Base-by-base conservation (phyloP, 1,140 invertebrate genomes). In the Brachionus sp. region DNA sequence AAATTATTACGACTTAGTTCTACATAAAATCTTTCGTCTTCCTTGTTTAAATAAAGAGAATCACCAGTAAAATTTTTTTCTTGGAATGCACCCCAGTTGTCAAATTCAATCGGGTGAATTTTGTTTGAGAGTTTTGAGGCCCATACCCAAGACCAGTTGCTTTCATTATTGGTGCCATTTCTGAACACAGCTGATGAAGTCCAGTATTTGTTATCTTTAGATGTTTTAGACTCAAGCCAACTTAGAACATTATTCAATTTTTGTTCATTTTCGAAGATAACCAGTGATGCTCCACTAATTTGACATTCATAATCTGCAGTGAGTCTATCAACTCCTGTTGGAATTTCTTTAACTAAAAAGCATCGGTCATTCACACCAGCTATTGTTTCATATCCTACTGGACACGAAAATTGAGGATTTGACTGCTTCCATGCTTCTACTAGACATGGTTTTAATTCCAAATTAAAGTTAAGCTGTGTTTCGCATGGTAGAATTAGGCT, bases 91-190 rank as follows among this genome's bases (percentile, higher is more conserved):
- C 66, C 66, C 66, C 66, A 70, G 16, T 70, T 70, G 37, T 70
- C 35, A 39, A 19, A 70, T 5, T 19, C 37, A 37, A 70, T 70
- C 7, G 29, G 29, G 7, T 70, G 66, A 70, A 70, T 70, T 39
- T 33, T 70, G 16, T 70, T 70, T n/a, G 66, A 39, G 6, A 70
- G 35, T 16, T 39, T 70, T 13, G 33, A 37, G 6, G 66, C 12
- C 66, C 66, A 70, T 42, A 70, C n/a, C 66, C 66, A 70, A 70
- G 29, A 70, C 66, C 66, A 70, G n/a, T 16, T 70, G 37, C 35
- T 70, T 39, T 70, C 66, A 39, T 70, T 39, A 9, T 35, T 10
- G 10, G 66, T 37, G 5, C 66, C 64, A 37, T 70, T 39, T 70
- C 66, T 70, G 66, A 37, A 70, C 2, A 70, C n/a, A 16, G 66